Percentiles rank a stretch among this genome's conserved stretches.
phyloP scores from a whole-genome alignment of 2,113 vertebrate species.

The Loxodonta africana region DNA sequence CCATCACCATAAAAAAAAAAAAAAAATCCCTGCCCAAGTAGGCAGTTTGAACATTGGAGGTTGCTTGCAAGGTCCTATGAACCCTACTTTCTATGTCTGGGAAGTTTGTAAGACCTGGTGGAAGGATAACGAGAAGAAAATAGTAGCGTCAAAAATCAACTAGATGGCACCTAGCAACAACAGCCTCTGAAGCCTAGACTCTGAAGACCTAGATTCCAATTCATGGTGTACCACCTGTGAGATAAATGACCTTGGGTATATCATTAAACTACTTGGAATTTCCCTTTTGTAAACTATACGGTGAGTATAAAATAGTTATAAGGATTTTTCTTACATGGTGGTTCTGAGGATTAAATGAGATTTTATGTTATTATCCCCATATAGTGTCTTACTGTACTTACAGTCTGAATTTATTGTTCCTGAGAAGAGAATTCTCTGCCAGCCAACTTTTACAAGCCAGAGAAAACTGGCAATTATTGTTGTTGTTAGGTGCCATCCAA shows the following conservation, averaged over 20 bases:
- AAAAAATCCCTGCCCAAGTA: background rate
- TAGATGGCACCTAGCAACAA: background rate
- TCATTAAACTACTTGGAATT: conserved; percentile 31
- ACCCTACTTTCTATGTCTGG: background rate
- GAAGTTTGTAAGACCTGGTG: background rate
- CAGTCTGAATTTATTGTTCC: conserved; percentile 31
- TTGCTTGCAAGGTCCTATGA: background rate
- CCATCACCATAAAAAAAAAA: conserved; percentile 12
- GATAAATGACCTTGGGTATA: conserved; percentile 53
- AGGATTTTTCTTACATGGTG: conserved; percentile 1
- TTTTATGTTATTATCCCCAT: background rate
- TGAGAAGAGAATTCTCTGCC: conserved; percentile 11
- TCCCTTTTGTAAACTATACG: background rate
- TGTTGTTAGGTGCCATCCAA: too few species aligned
- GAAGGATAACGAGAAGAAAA: background rate
- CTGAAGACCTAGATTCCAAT: conserved; percentile 20
- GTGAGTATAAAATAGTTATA: conserved; percentile 44
- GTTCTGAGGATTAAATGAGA: background rate
- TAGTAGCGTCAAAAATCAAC: background rate
- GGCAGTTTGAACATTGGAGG: background rate
- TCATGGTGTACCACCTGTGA: conserved; percentile 23
- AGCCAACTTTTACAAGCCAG: background rate
- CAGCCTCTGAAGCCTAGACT: background rate
- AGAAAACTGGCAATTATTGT: background rate
- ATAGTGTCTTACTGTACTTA: background rate